These are phyloP conservation scores for Halocynthia aurantium DNA, from an alignment of 23 tunicate species.

Conservation along the genomic window DNA sequence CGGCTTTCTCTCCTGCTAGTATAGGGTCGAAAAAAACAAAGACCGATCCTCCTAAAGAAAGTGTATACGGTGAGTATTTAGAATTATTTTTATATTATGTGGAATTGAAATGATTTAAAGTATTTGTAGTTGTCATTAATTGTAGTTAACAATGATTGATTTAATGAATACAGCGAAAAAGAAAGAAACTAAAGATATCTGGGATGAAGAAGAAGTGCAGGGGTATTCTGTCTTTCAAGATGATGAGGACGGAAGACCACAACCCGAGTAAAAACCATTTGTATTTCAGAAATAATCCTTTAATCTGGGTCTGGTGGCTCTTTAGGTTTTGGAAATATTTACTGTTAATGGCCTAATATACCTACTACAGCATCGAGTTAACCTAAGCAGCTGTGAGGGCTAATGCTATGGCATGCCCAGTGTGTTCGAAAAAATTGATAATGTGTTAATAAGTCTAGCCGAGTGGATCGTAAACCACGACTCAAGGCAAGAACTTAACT, in stretches of 20 bases:
- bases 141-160: not conserved
- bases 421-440: no score
- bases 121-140: not conserved
- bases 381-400: no score
- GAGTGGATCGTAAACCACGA: no score
- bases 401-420: no score
- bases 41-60: not conserved
- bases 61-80: not conserved
- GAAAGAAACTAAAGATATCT: slow-evolving; percentile 48
- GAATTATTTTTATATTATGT: not conserved
- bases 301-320: no score
- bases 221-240: slow-evolving; percentile 40
- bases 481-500: not conserved
- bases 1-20: slow-evolving; percentile 62
- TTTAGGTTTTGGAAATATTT: no score
- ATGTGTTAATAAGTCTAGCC: no score
- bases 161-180: not conserved
- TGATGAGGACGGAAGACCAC: slow-evolving; percentile 57
- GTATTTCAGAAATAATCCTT: not conserved
- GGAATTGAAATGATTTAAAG: not conserved
- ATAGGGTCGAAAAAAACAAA: slow-evolving; percentile 42
- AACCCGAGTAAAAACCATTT: slow-evolving; percentile 49
- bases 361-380: no score
- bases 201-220: slow-evolving; percentile 78
- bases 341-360: no score